Evolutionary conservation across 2,113 vertebrate species (phyloP).

Genomic region (Phylloscopus trochilus): DNA sequence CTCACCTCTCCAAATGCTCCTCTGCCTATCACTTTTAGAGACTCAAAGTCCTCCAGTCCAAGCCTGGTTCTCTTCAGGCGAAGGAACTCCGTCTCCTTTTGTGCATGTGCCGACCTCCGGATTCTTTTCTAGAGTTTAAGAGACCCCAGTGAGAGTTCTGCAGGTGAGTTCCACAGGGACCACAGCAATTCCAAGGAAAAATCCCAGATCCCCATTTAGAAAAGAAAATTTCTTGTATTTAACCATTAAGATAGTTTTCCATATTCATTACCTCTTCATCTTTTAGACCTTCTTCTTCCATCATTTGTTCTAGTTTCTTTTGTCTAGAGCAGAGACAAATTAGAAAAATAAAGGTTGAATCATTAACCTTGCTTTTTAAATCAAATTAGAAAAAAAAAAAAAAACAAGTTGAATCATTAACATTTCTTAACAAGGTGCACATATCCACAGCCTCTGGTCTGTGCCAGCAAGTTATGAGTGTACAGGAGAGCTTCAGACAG

Average conservation of each 20-base stretch:
- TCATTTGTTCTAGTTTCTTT: slow-evolving; percentile 96
- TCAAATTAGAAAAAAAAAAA: background rate
- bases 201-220: background rate
- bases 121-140: slow-evolving; percentile 74
- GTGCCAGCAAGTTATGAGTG: background rate
- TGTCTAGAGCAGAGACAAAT: slow-evolving; percentile 77
- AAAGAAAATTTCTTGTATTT: background rate
- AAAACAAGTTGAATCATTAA: background rate
- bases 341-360: background rate
- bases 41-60: slow-evolving; percentile 85
- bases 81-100: slow-evolving; percentile 85
- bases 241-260: background rate
- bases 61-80: slow-evolving; percentile 84
- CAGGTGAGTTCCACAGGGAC: background rate
- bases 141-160: background rate
- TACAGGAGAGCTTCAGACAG: background rate
- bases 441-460: background rate
- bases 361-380: background rate
- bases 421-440: background rate
- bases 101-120: slow-evolving; percentile 80
- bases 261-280: slow-evolving; percentile 89
- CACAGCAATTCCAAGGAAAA: background rate
- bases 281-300: slow-evolving; percentile 96
- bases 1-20: slow-evolving; percentile 86
- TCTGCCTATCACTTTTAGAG: slow-evolving; percentile 85